Percentiles rank a stretch among this genome's conserved stretches.
Conservation (phyloP, 1,140 invertebrate species). For the Drosophila quadrilineata region DNA sequence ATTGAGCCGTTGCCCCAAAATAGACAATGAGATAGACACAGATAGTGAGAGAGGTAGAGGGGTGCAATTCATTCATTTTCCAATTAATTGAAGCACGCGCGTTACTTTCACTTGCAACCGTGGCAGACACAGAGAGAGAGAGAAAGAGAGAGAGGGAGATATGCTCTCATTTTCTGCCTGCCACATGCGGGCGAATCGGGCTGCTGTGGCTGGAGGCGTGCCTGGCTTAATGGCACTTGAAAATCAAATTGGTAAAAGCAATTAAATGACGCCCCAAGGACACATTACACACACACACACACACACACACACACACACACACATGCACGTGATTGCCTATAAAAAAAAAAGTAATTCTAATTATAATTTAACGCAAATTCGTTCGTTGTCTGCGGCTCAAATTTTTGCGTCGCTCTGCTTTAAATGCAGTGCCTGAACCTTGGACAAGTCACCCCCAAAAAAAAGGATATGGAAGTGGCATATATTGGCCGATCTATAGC, state of each 20-base stretch:
- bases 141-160: too few relatives aligned
- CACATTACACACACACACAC: conserved; percentile 60
- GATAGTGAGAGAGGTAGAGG: background rate
- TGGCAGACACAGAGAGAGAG: background rate
- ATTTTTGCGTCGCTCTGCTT: conserved; percentile 68
- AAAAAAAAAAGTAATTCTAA: conserved; percentile 80
- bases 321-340: conserved; percentile 63
- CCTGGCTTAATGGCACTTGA: conserved; percentile 80
- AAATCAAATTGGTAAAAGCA: conserved; percentile 81
- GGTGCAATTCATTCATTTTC: conserved; percentile 67
- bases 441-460: conserved; percentile 41
- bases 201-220: conserved; percentile 36
- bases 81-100: conserved; percentile 79
- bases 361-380: conserved; percentile 80
- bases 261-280: conserved; percentile 81
- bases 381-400: conserved; percentile 52
- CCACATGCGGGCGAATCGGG: conserved; percentile 42
- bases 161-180: conserved; percentile 61
- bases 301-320: conserved; percentile 29
- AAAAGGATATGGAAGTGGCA: too few relatives aligned
- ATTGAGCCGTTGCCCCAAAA: conserved; percentile 52
- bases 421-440: conserved; percentile 53
- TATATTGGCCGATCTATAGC: conserved; percentile 25
- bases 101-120: conserved; percentile 68
- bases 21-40: conserved; percentile 48